Percentiles rank a stretch among this genome's conserved stretches.
Conservation (phyloP, 1,140 invertebrate genomes). For the Drosophila sp. region DNA sequence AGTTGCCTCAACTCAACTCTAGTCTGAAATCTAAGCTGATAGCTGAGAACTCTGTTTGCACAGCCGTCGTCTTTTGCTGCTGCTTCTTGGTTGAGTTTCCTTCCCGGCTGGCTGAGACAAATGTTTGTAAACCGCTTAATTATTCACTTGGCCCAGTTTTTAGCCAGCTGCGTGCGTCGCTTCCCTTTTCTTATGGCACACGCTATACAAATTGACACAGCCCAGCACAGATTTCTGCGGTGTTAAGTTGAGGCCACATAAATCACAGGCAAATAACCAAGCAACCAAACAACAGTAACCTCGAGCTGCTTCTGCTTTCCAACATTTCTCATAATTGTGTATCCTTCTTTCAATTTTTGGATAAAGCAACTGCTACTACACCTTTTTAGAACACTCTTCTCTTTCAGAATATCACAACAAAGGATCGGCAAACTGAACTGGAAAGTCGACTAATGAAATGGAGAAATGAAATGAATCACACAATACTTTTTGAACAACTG, state of each 20-base stretch:
- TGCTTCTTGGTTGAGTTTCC: conserved; percentile 1
- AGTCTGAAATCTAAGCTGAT: conserved; percentile 25
- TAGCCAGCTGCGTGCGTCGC: conserved; percentile 40
- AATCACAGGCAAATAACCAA: conserved; percentile 57
- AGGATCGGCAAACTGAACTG: neutral
- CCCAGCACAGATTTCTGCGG: conserved; percentile 71
- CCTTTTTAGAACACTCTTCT: neutral
- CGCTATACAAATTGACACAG: conserved; percentile 80
- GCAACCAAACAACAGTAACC: neutral
- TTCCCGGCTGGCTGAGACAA: conserved; percentile 64
- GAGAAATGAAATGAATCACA: too few species aligned
- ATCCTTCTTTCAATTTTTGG: neutral
- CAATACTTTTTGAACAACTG: too few species aligned
- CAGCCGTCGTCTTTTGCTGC: conserved; percentile 23
- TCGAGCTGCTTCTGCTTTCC: neutral
- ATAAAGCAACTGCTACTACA: neutral
- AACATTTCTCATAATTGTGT: conserved; percentile 35
- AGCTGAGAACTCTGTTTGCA: conserved; percentile 43
- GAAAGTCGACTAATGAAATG: too few species aligned
- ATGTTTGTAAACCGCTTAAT: conserved; percentile 83
- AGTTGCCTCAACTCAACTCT: conserved; percentile 26
- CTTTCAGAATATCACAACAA: neutral
- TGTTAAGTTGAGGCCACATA: conserved; percentile 75
- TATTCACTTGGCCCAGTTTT: conserved; percentile 80
- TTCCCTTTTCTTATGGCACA: conserved; percentile 35